Percentiles rank a stretch among this genome's conserved stretches.
These are phyloP conservation scores for Ooceraea biroi DNA, from an alignment of 1,140 invertebrate genomes.

Conservation along the genomic window DNA sequence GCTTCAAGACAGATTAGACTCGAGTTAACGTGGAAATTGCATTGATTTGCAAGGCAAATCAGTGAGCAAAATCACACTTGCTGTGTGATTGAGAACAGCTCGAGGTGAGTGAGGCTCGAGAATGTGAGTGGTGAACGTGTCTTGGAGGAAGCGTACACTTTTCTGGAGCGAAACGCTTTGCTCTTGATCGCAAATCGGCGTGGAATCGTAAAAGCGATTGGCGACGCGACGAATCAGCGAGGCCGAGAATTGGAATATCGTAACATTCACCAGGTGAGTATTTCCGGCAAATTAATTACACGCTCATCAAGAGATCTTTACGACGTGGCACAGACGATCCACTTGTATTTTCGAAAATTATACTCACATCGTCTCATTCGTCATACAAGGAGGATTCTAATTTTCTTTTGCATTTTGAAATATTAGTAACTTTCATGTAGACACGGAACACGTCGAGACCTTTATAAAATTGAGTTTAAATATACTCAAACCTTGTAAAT, in stretches of 20 bases:
- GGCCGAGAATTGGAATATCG: not conserved
- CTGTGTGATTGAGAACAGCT: not conserved
- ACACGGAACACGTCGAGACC: not conserved
- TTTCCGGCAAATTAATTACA: conserved; percentile 11
- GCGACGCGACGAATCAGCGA: not conserved
- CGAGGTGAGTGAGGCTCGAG: not conserved
- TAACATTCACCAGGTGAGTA: conserved; percentile 24
- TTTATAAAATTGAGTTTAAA: not conserved
- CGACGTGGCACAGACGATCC: not conserved
- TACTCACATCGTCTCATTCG: no score
- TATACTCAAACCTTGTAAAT: not conserved
- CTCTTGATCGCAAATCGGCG: not conserved
- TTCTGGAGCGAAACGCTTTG: not conserved
- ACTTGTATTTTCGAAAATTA: not conserved
- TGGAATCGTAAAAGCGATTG: not conserved
- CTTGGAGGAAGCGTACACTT: not conserved
- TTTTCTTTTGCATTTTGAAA: not conserved
- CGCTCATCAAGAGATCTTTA: conserved; percentile 21
- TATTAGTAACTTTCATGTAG: not conserved
- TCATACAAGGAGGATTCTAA: no score
- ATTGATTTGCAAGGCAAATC: not conserved
- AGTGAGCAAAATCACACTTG: not conserved
- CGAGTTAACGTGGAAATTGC: no score
- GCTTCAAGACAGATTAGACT: no score
- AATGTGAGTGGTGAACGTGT: conserved; percentile 10